Percentiles rank a stretch among this genome's conserved stretches.
Conservation (phyloP, 2,797 vertebrate species). For the Mallotus villosus region DNA sequence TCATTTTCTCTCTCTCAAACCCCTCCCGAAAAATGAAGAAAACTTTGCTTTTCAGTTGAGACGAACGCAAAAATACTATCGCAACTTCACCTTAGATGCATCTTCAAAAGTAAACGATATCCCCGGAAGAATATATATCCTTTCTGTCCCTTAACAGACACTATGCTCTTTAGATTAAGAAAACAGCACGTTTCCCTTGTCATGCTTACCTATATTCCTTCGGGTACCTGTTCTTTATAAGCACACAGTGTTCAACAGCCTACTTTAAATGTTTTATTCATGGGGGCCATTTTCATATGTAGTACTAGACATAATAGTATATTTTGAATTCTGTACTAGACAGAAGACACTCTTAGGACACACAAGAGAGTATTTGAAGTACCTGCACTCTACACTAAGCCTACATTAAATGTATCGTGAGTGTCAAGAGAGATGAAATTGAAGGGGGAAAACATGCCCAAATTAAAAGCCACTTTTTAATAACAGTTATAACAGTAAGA, state of each 20-base stretch:
- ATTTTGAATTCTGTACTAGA: slow-evolving; percentile 1
- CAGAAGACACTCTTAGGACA: not conserved
- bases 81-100: not conserved
- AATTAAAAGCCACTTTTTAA: not conserved
- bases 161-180: too few relatives aligned
- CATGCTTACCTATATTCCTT: not conserved
- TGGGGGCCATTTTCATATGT: not conserved
- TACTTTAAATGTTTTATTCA: not conserved
- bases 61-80: too few relatives aligned
- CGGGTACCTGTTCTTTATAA: not conserved
- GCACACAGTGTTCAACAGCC: not conserved
- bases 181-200: not conserved
- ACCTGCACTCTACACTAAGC: not conserved
- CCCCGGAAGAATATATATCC: not conserved
- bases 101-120: not conserved
- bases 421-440: too few relatives aligned
- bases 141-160: not conserved
- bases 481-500: too few relatives aligned
- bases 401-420: not conserved
- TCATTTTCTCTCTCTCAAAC: too few relatives aligned
- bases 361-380: not conserved
- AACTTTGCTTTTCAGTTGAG: too few relatives aligned
- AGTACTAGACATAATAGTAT: not conserved
- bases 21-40: too few relatives aligned
- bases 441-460: too few relatives aligned